Conservation (phyloP, 2,113 vertebrate species). For the Elgaria multicarinata region DNA sequence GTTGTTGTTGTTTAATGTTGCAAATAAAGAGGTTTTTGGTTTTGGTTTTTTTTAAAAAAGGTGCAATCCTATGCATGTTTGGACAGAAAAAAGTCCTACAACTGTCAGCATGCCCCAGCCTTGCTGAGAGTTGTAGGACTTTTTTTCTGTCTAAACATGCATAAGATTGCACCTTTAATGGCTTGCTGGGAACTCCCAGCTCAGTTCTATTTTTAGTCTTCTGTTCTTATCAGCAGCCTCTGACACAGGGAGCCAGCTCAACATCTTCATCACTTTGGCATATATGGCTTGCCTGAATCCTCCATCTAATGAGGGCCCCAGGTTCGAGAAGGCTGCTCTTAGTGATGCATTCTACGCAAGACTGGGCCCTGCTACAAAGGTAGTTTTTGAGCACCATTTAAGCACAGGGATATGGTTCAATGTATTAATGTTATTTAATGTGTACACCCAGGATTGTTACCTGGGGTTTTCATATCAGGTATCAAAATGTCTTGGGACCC, state of each 20-base stretch:
- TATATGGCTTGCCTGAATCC: neutral
- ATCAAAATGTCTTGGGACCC: no score
- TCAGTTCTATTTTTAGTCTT: conserved; percentile 15
- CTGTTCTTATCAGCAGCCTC: conserved; percentile 17
- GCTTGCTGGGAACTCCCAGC: neutral
- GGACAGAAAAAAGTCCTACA: no score
- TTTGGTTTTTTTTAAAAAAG: no score
- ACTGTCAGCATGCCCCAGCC: no score
- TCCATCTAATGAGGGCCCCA: neutral
- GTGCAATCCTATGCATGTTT: no score
- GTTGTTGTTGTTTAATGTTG: no score
- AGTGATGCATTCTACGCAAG: neutral
- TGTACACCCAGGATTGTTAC: no score
- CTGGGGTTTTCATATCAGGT: no score
- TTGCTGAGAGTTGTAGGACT: no score
- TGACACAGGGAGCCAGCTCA: neutral
- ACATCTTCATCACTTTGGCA: neutral
- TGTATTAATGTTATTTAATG: no score
- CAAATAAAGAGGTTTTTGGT: no score
- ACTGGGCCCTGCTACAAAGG: neutral
- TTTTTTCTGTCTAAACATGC: no score
- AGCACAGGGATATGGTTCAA: neutral
- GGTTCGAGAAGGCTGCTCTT: neutral
- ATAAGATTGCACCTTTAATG: neutral
- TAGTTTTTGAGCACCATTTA: neutral